Percentiles rank a stretch among this genome's conserved stretches.
Evolutionary conservation across 2,113 vertebrate species (phyloP).

Genomic region (Pterocles gutturalis): DNA sequence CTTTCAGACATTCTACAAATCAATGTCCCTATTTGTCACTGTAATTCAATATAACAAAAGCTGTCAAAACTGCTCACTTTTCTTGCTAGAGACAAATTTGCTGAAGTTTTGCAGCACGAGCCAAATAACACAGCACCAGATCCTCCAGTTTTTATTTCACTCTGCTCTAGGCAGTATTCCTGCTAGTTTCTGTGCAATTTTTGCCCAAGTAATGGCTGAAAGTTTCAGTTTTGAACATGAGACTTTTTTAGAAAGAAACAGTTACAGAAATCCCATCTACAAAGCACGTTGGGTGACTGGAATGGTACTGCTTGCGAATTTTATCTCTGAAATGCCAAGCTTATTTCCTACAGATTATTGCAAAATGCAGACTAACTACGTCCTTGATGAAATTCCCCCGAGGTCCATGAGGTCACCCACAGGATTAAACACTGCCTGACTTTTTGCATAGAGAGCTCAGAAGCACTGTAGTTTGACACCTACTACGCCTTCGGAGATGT

Average conservation of each 20-base stretch:
- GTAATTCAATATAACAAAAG: conserved; percentile 71
- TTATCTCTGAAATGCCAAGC: conserved; percentile 43
- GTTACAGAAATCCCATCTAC: conserved; percentile 12
- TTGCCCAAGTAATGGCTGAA: conserved; percentile 13
- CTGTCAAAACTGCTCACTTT: conserved; percentile 46
- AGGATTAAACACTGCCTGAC: conserved; percentile 29
- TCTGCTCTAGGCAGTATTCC: conserved; percentile 19
- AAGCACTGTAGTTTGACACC: conserved; percentile 18
- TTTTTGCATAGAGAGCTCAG: conserved; percentile 4
- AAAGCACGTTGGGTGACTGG: neutral
- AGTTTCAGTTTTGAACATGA: conserved; percentile 22
- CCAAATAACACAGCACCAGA: conserved; percentile 38
- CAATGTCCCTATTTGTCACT: conserved; percentile 64
- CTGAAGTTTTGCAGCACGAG: conserved; percentile 19
- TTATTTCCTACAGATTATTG: conserved; percentile 45
- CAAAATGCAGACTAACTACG: conserved; percentile 21
- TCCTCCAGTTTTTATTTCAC: conserved; percentile 46
- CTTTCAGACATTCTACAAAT: conserved; percentile 62
- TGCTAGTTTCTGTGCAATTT: neutral
- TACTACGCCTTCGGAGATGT: neutral
- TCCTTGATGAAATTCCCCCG: conserved; percentile 45
- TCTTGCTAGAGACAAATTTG: conserved; percentile 11
- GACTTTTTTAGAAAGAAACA: conserved; percentile 24
- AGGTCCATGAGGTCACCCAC: conserved; percentile 18
- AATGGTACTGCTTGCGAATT: conserved; percentile 1